Evolutionary conservation across 2,888 invertebrate species (phyloP).

Genomic region (Xylota sylvarum): DNA sequence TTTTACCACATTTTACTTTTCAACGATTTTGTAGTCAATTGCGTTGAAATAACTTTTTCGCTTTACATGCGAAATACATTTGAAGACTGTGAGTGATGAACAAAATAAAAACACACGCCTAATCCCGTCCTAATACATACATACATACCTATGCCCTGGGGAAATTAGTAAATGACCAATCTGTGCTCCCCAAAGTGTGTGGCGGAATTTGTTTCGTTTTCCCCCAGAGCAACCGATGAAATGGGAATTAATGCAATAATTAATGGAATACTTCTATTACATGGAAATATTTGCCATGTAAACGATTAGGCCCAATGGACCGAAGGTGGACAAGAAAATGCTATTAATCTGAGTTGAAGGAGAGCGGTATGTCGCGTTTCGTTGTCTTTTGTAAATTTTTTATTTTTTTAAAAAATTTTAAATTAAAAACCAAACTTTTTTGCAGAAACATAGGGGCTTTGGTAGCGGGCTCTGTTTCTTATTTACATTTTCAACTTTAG

Average conservation of each 20-base stretch:
- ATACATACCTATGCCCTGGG: conserved; percentile 39
- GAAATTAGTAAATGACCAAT: conserved; percentile 76
- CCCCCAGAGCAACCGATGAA: conserved; percentile 8
- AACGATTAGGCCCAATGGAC: conserved; percentile 71
- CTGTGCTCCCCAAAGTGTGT: conserved; percentile 62
- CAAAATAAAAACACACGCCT: conserved; percentile 23
- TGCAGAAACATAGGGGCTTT: too few relatives aligned
- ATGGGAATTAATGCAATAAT: conserved; percentile 64
- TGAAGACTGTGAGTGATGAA: conserved; percentile 45
- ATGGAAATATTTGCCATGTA: conserved; percentile 41
- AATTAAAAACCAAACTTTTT: too few relatives aligned
- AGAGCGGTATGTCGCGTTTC: background rate
- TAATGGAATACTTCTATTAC: conserved; percentile 54
- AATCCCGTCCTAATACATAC: conserved; percentile 8
- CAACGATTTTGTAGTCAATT: conserved; percentile 41
- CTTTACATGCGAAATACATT: conserved; percentile 57
- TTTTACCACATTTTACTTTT: conserved; percentile 43
- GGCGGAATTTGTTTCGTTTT: conserved; percentile 30
- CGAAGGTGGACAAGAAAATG: conserved; percentile 56
- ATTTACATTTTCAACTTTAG: too few relatives aligned
- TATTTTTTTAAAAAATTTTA: too few relatives aligned
- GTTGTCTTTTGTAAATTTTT: too few relatives aligned
- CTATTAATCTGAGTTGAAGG: conserved; percentile 52
- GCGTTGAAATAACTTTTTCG: background rate
- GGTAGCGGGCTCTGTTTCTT: too few relatives aligned